These are phyloP conservation scores for Entelurus aequoreus DNA, from an alignment of 2,113 vertebrate species.

Conservation along the genomic window DNA sequence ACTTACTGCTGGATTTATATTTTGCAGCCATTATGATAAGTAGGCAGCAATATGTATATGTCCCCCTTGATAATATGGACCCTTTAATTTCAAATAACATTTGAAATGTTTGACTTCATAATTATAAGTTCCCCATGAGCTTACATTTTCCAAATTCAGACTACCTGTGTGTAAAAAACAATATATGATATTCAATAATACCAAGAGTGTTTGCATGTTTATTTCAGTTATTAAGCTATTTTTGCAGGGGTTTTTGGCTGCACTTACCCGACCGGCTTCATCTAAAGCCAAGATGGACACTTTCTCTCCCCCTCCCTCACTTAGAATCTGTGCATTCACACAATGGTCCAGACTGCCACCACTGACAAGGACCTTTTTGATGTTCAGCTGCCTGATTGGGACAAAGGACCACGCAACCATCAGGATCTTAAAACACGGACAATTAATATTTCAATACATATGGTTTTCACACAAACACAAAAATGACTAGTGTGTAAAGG, in stretches of 20 bases:
- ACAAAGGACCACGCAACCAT: background rate
- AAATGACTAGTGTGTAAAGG: too few relatives aligned
- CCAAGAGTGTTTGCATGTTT: background rate
- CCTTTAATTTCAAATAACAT: too few relatives aligned
- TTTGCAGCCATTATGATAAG: background rate
- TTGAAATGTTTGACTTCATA: too few relatives aligned
- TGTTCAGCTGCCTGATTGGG: slow-evolving; percentile 82
- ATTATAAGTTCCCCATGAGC: too few relatives aligned
- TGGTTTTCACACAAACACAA: too few relatives aligned
- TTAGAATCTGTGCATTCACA: slow-evolving; percentile 82
- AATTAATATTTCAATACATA: too few relatives aligned
- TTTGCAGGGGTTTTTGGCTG: background rate
- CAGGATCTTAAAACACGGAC: background rate
- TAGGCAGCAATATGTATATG: background rate
- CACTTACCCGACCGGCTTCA: slow-evolving; percentile 88
- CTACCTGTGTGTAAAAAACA: too few relatives aligned
- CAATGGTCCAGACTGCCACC: slow-evolving; percentile 88
- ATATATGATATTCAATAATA: background rate
- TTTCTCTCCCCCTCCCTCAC: slow-evolving; percentile 84
- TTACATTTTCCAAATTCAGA: background rate
- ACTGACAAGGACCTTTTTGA: slow-evolving; percentile 89
- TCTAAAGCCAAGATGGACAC: slow-evolving; percentile 83
- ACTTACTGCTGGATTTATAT: background rate
- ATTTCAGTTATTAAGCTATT: background rate
- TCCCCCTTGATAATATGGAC: too few relatives aligned